Percentiles rank a stretch among this genome's conserved stretches.
Conservation (phyloP, 2,113 vertebrate species). For the Raja brachyura region DNA sequence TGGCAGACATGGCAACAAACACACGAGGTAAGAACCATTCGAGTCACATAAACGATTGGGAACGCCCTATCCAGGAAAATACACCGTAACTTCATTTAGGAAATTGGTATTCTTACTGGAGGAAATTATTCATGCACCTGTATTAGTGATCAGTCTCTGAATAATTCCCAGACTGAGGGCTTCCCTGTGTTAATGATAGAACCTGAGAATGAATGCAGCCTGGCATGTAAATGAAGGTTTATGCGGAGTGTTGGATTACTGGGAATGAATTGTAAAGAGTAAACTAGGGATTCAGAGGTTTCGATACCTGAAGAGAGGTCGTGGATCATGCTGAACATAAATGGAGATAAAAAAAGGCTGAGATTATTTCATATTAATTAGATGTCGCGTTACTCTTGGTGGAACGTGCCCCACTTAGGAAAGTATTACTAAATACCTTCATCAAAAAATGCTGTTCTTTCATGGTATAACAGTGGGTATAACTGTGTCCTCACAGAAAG, state of each 20-base stretch:
- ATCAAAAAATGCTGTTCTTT: not conserved
- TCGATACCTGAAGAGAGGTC: not conserved
- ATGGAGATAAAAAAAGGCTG: not conserved
- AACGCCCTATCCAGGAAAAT: not conserved
- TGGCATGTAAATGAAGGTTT: not conserved
- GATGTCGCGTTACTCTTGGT: not conserved
- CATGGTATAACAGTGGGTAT: not conserved
- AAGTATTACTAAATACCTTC: not conserved
- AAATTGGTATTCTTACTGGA: too few species aligned
- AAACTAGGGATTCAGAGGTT: not conserved
- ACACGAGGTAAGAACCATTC: conserved; percentile 73
- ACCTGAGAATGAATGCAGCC: not conserved
- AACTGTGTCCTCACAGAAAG: not conserved
- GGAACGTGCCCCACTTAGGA: not conserved
- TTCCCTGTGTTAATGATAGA: not conserved
- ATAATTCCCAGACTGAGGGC: not conserved
- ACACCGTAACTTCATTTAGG: not conserved
- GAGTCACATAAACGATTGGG: not conserved
- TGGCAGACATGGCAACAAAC: conserved; percentile 98
- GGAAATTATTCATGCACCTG: not conserved
- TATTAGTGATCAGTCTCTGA: not conserved
- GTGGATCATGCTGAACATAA: not conserved
- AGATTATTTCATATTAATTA: not conserved
- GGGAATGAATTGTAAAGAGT: not conserved
- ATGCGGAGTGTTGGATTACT: not conserved